phyloP scores from a whole-genome alignment of 2,797 vertebrate genomes.

The Phalanger gymnotis region DNA sequence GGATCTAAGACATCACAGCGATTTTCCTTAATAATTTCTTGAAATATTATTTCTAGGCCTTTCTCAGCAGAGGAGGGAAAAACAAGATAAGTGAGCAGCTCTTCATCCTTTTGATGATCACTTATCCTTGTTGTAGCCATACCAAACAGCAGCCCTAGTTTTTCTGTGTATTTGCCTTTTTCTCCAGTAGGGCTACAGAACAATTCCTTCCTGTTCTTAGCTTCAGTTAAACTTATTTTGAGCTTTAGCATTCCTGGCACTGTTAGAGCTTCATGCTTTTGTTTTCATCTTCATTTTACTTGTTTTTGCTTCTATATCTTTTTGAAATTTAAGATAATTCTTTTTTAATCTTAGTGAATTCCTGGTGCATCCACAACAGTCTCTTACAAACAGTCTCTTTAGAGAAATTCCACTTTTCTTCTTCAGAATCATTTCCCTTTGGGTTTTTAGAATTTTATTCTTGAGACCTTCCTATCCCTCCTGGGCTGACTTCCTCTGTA shows the following conservation, averaged over 20 bases:
- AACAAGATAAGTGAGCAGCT: not conserved
- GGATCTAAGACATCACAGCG: not conserved
- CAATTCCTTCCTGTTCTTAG: not conserved
- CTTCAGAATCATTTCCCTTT: not conserved
- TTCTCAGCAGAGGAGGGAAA: not conserved
- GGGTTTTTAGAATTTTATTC: not conserved
- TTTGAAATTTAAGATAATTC: not conserved
- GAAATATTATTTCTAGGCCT: not conserved
- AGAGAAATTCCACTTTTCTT: not conserved
- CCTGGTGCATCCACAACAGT: not conserved
- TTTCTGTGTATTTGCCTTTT: not conserved
- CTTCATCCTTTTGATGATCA: not conserved
- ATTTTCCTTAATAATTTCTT: not conserved
- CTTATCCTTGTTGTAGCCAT: not conserved
- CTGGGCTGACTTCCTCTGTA: not conserved
- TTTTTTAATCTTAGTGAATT: not conserved
- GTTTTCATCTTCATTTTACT: not conserved
- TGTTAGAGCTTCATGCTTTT: not conserved
- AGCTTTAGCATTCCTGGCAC: not conserved
- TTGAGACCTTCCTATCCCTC: not conserved
- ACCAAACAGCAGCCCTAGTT: not conserved
- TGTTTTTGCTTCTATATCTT: not conserved
- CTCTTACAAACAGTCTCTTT: not conserved
- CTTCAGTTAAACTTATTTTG: not conserved
- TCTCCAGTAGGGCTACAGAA: not conserved